Percentiles rank a stretch among this genome's conserved stretches.
Conservation (phyloP, 2,797 vertebrate species). For the Lutjanus campechanus region DNA sequence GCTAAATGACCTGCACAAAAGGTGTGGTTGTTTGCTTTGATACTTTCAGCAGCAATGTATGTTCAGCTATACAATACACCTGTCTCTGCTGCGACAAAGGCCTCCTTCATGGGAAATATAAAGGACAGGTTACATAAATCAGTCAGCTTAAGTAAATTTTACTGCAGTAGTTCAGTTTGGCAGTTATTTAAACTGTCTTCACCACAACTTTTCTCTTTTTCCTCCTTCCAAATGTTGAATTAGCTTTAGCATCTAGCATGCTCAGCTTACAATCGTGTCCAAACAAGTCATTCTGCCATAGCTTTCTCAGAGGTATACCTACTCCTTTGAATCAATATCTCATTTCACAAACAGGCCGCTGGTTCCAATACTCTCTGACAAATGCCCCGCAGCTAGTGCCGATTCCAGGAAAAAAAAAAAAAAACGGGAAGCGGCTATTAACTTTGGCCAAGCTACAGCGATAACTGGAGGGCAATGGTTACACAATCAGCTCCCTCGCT, state of each 20-base stretch:
- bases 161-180: constrained; percentile 21
- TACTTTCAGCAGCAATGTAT: constrained; percentile 49
- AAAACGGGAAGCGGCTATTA: constrained; percentile 72
- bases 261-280: constrained; percentile 46
- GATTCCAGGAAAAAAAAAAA: constrained; percentile 63
- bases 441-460: constrained; percentile 75
- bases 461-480: constrained; percentile 85
- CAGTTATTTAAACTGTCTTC: constrained; percentile 31
- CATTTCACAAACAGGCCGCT: constrained; percentile 66
- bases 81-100: constrained; percentile 30
- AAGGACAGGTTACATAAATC: constrained; percentile 9
- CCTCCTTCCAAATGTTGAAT: constrained; percentile 9
- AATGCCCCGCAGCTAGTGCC: constrained; percentile 53
- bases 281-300: constrained; percentile 43
- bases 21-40: constrained; percentile 77
- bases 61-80: constrained; percentile 39
- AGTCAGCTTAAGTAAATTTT: neutral
- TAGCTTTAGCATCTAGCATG: constrained; percentile 37
- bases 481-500: constrained; percentile 86
- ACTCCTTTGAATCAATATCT: constrained; percentile 72
- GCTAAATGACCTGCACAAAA: constrained; percentile 66
- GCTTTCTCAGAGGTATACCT: constrained; percentile 49
- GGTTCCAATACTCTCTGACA: constrained; percentile 59
- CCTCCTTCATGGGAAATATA: constrained; percentile 15
- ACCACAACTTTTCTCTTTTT: neutral